Conservation (phyloP, 2,797 vertebrate genomes). For the Sebastes diploproa region DNA sequence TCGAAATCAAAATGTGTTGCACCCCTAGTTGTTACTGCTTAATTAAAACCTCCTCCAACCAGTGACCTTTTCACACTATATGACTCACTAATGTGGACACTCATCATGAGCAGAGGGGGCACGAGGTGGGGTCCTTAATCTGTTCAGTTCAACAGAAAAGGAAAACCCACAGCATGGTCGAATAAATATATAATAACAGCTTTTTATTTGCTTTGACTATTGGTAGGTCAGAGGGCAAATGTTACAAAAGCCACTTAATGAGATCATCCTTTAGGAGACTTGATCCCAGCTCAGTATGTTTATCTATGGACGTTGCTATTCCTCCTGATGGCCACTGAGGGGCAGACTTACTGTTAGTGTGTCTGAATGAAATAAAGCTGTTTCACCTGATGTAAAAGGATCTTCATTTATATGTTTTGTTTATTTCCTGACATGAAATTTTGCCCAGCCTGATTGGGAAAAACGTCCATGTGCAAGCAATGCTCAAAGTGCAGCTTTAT, state of each 20-base stretch:
- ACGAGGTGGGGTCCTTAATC: background rate
- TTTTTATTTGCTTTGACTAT: background rate
- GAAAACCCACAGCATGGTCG: slow-evolving; percentile 4
- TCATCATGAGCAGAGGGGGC: slow-evolving; percentile 20
- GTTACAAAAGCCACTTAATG: background rate
- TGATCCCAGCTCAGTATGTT: background rate
- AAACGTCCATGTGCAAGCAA: background rate
- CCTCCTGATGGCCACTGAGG: background rate
- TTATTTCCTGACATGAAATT: background rate
- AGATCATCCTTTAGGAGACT: background rate
- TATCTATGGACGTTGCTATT: background rate
- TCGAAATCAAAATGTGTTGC: background rate
- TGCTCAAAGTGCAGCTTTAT: background rate
- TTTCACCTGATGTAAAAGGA: background rate
- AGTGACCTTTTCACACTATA: slow-evolving; percentile 32
- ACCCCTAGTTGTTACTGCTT: background rate
- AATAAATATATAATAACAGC: background rate
- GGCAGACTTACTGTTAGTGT: background rate
- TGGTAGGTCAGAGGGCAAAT: slow-evolving; percentile 5
- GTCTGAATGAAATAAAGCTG: background rate
- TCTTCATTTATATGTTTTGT: background rate
- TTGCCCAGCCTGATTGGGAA: background rate
- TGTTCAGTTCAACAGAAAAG: slow-evolving; percentile 11
- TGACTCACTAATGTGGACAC: slow-evolving; percentile 47
- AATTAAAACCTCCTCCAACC: slow-evolving; percentile 53